Conservation (phyloP, 2,888 invertebrate genomes). For the Synanthedon andrenaeformis region DNA sequence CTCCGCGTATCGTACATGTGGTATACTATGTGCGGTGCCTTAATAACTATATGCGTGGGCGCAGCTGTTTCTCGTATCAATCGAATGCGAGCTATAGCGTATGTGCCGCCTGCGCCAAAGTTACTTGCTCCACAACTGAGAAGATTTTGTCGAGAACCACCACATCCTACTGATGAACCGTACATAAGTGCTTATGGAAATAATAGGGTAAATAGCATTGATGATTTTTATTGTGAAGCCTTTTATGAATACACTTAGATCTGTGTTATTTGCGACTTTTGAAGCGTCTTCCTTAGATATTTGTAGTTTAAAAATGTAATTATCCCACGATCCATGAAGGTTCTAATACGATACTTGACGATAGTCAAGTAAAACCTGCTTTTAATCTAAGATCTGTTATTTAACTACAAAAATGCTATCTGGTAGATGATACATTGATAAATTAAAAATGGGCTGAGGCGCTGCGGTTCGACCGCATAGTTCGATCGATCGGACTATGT, state of each 20-base stretch:
- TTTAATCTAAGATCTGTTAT: too few relatives aligned
- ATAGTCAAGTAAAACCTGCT: too few relatives aligned
- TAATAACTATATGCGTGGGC: conserved; percentile 43
- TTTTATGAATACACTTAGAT: not conserved
- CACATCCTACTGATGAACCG: conserved; percentile 50
- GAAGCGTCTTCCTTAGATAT: too few relatives aligned
- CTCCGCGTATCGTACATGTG: conserved; percentile 83
- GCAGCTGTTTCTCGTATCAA: conserved; percentile 34
- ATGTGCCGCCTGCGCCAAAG: conserved; percentile 47
- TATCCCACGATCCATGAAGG: too few relatives aligned
- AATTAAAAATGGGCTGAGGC: too few relatives aligned
- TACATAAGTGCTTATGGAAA: conserved; percentile 52
- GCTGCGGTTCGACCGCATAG: too few relatives aligned
- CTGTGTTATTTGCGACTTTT: not conserved
- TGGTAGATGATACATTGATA: too few relatives aligned
- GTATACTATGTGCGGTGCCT: conserved; percentile 73
- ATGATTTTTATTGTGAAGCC: not conserved
- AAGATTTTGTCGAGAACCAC: conserved; percentile 61
- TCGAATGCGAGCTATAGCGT: conserved; percentile 32
- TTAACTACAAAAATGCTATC: too few relatives aligned
- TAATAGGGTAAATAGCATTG: conserved; percentile 29
- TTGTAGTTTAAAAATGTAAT: too few relatives aligned
- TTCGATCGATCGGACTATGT: too few relatives aligned
- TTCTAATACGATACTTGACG: too few relatives aligned
- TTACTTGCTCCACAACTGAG: conserved; percentile 80